Base-by-base conservation (phyloP, 35 echinoderm and acorn worm species). In the Apostichopus californicus region DNA sequence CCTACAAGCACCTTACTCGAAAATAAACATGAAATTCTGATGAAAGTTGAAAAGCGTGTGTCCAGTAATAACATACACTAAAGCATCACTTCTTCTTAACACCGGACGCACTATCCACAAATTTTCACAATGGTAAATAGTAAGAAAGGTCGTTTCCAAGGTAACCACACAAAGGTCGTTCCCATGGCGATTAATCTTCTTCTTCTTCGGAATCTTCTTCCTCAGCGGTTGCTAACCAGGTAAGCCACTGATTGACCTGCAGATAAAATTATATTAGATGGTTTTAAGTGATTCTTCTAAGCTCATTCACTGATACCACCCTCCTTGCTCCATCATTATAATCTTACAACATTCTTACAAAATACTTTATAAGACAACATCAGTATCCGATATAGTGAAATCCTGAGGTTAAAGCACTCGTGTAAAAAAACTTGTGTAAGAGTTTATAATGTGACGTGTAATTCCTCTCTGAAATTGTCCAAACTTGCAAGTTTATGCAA, bases 201-300 rank as follows among this genome's bases (percentile, higher is more conserved):
- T 99, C 97, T 13, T 99, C 97, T 73, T 96, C 95, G 1, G 93
- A 94, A 28, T 96, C 95, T 54, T 96, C 95, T 68, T 99, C 97
- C 71, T 99, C 97, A 11, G 97, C 97, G 57, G 97, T 99, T 23
- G 95, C 97, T 18, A 99, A 93, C 97, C 97, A 99, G 61, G 92
- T 99, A 78, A 99, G 91, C 97, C 97, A 99, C 54, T 96, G 95
- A 92, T 99, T 99, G 9, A 99, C 97, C 95, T 99, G 70, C 9
- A 61, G 58, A 61, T 61, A 61, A 9, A 61, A 61, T 2, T 46
- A 46, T 46, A 46, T 46, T 46, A 46, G 34, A 46, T 46, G 3
- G 34, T 46, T 46, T 46, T 3, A 46, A 46, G 34, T 46, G 34
- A 46, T 46, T 46, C 34, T 46, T 46, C 34, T 46, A 46, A 46